Evolutionary conservation across 2,113 vertebrate genomes (phyloP), one percentile per base, ranked within the genome.

Genomic region (Axis porcinus): DNA sequence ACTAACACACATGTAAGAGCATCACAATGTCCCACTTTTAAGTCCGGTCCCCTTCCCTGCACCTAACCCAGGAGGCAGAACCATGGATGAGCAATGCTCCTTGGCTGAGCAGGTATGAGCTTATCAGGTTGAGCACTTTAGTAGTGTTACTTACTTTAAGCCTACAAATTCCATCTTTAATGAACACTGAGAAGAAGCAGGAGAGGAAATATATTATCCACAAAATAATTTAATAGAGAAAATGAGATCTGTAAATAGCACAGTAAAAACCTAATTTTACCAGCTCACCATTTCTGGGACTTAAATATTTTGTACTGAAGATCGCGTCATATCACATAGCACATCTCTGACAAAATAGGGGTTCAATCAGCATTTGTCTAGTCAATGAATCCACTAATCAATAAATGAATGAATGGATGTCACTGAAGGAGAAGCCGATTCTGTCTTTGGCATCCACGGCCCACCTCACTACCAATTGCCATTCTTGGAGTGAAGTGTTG

Each of bases 171-270:
- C 70, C 33, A n/a, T 96, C 84, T 88, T 94, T 70, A 78, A 9
- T 74, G 23, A 96, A 54, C 85, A 23, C 47, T 92, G 62, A 95
- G 40, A 93, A 62, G 23, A 92, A 4, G 21, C 36, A 94, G 14
- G 81, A 95, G 28, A 89, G 50, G 92, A 94, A 94, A 95, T 82
- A 82, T 87, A 64, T 64, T 36, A 9, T 21, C 25, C 0, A n/a
- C 40, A 79, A 81, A 94, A 87, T 84, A 95, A 96, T 86, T 96
- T 74, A 82, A 52, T 40, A 94, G 50, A 82, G 36, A 74, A 97
- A 95, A 97, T 97, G 79, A 96, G 62, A 94, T 79, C 58, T 86
- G 52, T 70, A 89, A 36, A 30, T 84, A 70, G 27, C 28, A 43
- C 54, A 95, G 79, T 86, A 86, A 95, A 98, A 96, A 27, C 57